Conservation (phyloP, 2,113 vertebrate species). For the Colaptes auratus region DNA sequence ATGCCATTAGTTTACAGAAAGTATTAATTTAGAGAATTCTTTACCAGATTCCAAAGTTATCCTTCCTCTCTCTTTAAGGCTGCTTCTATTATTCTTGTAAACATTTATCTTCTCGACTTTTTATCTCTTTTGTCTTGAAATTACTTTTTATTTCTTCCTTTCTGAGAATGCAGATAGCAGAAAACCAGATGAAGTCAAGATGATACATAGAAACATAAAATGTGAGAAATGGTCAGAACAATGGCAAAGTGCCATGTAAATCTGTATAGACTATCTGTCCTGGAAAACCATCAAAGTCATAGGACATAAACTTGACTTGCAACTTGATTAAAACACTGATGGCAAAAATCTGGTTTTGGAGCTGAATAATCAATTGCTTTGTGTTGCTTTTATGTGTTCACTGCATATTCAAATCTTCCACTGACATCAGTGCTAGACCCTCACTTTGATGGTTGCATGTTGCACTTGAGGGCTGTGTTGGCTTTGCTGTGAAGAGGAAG, state of each 20-base stretch:
- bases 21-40: not conserved
- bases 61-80: not conserved
- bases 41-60: not conserved
- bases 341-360: not conserved
- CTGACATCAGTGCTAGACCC: not conserved
- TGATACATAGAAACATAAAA: not conserved
- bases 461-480: fast-evolving
- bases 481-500: not conserved
- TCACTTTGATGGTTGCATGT: not conserved
- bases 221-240: not conserved
- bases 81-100: not conserved
- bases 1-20: not conserved
- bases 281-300: not conserved
- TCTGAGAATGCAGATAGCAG: not conserved
- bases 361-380: not conserved
- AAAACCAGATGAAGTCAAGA: not conserved
- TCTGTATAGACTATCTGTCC: not conserved
- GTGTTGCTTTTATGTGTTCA: not conserved
- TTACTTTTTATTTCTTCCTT: not conserved
- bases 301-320: not conserved
- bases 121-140: constrained; percentile 3
- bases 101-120: not conserved
- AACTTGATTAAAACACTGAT: not conserved
- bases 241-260: not conserved
- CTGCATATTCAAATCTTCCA: not conserved